phyloP scores from a whole-genome alignment of 2,797 vertebrate genomes.

The Thaleichthys pacificus region DNA sequence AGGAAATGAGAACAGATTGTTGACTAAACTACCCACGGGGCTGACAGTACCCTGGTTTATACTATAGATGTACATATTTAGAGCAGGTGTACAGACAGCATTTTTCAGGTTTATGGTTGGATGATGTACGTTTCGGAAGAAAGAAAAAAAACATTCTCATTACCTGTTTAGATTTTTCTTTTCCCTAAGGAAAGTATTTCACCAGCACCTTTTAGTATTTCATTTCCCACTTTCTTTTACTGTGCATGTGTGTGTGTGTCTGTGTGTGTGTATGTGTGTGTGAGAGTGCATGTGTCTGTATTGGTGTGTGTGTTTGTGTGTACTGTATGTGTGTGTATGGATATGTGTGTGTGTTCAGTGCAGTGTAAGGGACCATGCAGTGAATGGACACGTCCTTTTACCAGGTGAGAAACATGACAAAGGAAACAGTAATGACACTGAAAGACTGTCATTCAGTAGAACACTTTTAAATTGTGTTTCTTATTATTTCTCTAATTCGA shows the following conservation, averaged over 20 bases:
- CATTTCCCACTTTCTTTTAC: constrained; percentile 36
- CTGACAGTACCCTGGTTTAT: too few relatives aligned
- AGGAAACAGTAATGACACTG: constrained; percentile 55
- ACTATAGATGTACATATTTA: too few relatives aligned
- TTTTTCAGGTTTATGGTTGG: too few relatives aligned
- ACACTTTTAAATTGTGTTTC: constrained; percentile 55
- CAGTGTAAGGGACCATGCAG: constrained; percentile 28
- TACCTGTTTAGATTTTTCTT: not conserved
- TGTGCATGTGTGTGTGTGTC: constrained; percentile 30
- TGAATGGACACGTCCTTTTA: constrained; percentile 13
- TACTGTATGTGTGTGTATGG: constrained; percentile 29
- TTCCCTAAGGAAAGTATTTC: not conserved
- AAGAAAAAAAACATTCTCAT: too few relatives aligned
- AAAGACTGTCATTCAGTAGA: constrained; percentile 74
- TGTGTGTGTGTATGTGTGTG: constrained; percentile 14
- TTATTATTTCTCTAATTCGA: constrained; percentile 68
- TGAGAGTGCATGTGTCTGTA: constrained; percentile 15
- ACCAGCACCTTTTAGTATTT: constrained; percentile 13
- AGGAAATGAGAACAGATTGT: constrained; percentile 14
- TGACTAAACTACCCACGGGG: too few relatives aligned
- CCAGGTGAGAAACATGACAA: constrained; percentile 24
- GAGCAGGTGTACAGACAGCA: too few relatives aligned
- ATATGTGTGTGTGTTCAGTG: constrained; percentile 29
- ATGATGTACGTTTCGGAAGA: too few relatives aligned
- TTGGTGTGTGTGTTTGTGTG: not conserved